phyloP scores from a whole-genome alignment of 2,888 invertebrate species.

The Drosophila mettleri region DNA sequence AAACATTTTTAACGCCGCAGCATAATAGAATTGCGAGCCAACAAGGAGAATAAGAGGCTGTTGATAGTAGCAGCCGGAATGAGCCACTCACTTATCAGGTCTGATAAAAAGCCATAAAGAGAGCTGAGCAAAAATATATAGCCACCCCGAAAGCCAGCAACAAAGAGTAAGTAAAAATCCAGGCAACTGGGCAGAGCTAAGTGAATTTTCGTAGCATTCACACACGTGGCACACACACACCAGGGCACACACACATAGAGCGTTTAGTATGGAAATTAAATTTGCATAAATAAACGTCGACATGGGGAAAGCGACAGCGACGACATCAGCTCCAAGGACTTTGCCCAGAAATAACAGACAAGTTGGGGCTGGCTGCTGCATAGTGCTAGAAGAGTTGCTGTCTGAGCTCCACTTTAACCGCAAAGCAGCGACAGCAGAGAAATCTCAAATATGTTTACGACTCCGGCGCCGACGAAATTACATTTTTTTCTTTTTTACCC shows the following conservation, averaged over 20 bases:
- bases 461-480: constrained; percentile 64
- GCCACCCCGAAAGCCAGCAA: constrained; percentile 31
- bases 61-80: constrained; percentile 11
- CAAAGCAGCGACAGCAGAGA: constrained; percentile 34
- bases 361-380: background rate
- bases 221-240: constrained; percentile 15
- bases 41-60: background rate
- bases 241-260: constrained; percentile 26
- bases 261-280: constrained; percentile 80
- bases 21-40: constrained; percentile 66
- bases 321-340: constrained; percentile 60
- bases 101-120: constrained; percentile 78
- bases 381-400: constrained; percentile 62
- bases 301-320: constrained; percentile 66
- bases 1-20: constrained; percentile 73
- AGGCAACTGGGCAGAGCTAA: constrained; percentile 69
- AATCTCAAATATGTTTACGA: constrained; percentile 72
- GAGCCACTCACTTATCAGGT: constrained; percentile 63
- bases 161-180: constrained; percentile 72
- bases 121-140: constrained; percentile 55
- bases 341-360: constrained; percentile 52
- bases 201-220: constrained; percentile 61
- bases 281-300: constrained; percentile 81
- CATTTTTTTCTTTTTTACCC: constrained; percentile 48
- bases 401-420: constrained; percentile 36